Evolutionary conservation across 2,113 vertebrate species (phyloP), one percentile per base, ranked within the genome.

Genomic region (Platichthys flesus): DNA sequence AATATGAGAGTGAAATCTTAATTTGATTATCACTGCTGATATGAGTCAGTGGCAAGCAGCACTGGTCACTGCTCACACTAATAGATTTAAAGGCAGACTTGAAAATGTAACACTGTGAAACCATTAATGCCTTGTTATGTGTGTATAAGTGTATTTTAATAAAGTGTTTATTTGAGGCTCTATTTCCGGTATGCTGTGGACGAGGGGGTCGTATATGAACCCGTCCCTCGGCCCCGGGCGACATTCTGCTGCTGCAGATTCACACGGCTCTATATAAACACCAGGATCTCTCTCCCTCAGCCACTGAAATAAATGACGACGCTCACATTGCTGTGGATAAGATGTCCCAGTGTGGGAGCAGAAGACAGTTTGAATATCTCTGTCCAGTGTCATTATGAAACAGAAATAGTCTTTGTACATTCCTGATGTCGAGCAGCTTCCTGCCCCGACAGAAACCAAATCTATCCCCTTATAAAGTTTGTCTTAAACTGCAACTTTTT

Each of bases 331-430:
- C 90, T 77, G 82, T 78, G 85, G 85, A 83, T 92, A 85, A 79
- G 89, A 90, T 92, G 82, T 89, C 90, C 78, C 81, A 71, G 78
- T 37, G 82, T 16, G 63, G 60, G 68, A 86, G 81, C 69, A 47
- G 73, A 81, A 60, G 83, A 85, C 85, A 84, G 81, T 90, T 70
- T 78, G 67, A 84, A 82, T 87, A 83, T 87, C 87, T 90, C 79
- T 79, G 87, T 76, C 65, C 62, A 67, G 87, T 85, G 79, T 85
- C 88, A 83, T 90, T 88, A 89, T 84, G 75, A 87, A 68, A 78
- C 89, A 81, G 73, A 93, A 92, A 90, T 92, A 92, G 90, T 84
- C 82, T 24, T 56, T 5, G 67, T 49, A 54, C 83, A 92, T 93
- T 90, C 86, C 85, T 81, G 69, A 74, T 70, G 81, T 82, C 77